phyloP scores from a whole-genome alignment of 2,113 vertebrate genomes.

The Austrofundulus limnaeus region DNA sequence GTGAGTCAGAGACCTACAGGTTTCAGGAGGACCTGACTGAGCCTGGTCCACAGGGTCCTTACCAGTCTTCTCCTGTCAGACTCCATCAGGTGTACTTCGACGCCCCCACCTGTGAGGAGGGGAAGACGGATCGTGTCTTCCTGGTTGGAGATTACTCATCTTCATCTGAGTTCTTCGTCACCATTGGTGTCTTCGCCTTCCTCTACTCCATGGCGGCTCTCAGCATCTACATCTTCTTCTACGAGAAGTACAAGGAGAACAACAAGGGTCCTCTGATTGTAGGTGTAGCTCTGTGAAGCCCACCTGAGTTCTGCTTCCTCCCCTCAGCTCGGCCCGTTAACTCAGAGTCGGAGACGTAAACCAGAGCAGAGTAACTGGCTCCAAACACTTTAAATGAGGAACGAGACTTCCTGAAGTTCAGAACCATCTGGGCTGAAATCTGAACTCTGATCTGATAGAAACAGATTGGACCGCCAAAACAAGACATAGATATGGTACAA shows the following conservation, averaged over 20 bases:
- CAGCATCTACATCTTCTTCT: constrained; percentile 83
- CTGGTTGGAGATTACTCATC: constrained; percentile 88
- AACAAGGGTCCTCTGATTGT: constrained; percentile 88
- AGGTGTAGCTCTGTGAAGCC: constrained; percentile 47
- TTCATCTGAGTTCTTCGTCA: constrained; percentile 89
- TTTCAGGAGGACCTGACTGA: too few relatives aligned
- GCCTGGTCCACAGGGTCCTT: too few relatives aligned
- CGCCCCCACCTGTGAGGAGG: constrained; percentile 78
- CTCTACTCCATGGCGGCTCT: constrained; percentile 85
- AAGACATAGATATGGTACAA: too few relatives aligned
- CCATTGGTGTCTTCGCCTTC: constrained; percentile 86
- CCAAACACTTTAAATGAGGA: too few relatives aligned
- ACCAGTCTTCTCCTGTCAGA: constrained; percentile 61
- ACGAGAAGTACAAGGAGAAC: constrained; percentile 89
- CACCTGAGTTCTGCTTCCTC: neutral
- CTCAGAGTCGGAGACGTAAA: too few relatives aligned
- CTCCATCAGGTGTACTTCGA: constrained; percentile 88
- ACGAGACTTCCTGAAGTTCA: too few relatives aligned
- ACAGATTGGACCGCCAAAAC: too few relatives aligned
- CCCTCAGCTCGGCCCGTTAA: too few relatives aligned
- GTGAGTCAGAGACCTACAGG: constrained; percentile 66
- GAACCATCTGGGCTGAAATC: too few relatives aligned
- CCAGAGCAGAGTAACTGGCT: too few relatives aligned
- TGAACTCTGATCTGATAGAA: too few relatives aligned
- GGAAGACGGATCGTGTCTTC: constrained; percentile 70